Evolutionary conservation across 30 jellyfish, hydroid and myxozoan species (phyloP), one percentile per base, ranked within the genome.

Genomic region (Pseudorhiza aurosa): DNA sequence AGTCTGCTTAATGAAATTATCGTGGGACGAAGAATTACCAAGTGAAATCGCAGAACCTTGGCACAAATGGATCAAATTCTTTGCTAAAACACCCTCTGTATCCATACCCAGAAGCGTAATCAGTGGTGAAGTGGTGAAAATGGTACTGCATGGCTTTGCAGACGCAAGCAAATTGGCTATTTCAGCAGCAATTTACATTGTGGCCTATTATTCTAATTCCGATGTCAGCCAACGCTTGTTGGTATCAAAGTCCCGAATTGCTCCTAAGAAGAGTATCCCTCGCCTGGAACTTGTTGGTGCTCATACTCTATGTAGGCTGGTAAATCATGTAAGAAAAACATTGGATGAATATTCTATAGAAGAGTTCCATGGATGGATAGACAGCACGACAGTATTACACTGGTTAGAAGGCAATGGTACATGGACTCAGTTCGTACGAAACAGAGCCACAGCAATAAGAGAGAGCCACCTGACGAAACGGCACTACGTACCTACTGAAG

Each of bases 401-500:
- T 87, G 95, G 97, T 31, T 80, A 21, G 87, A 70, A 68, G 94
- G 88, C 36, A 62, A 46, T 25, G 92, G 96, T 53, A 58, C 73
- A 18, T 87, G 78, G 81, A 77, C 65, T 37, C 87, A 81, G 84
- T 80, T 88, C 55, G 97, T 88, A 19, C 15, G 87, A 60, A 82
- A 88, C 85, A 47, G 97, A 32, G 83, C 69, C 26, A 49, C 65
- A 31, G 69, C 47, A 31, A 81, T 71, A 50, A 80, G 65, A 71
- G 85, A 76, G 71, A 65, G 72, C 40, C 31, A 63, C 82, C 47
- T 31, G 46, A 76, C 77, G 37, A 35, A 72, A 58, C 63, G 97
- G 91, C 65, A 60, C 55, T 65, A 85, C 28, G 88, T 71, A 8
- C 89, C 89, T n/a, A 71, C 89, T 27, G 72, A 58, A 50, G 95